Base-by-base conservation (phyloP, 2,113 vertebrate species). In the Neopipo cinnamomea region DNA sequence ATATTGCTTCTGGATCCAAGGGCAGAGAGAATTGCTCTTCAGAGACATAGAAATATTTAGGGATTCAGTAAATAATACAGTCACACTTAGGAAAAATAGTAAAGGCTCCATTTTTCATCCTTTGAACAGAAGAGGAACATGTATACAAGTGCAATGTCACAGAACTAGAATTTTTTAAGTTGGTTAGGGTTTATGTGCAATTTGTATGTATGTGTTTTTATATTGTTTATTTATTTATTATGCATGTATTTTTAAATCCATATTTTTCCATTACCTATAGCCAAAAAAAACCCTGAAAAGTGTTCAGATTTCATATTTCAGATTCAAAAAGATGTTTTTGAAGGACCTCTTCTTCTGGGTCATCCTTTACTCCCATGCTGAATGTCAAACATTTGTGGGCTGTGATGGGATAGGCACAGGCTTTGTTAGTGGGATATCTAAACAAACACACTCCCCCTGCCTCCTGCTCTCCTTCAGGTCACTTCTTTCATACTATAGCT, bases 341-440 rank as follows among this genome's bases (percentile, higher is more conserved):
- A 62, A 85, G 33, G 37, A 62, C 31, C 20, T 66, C 14, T 46
- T 91, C 27, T 14, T 35, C 46, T 37, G 8, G 31, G 35, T 78
- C 33, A 56, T 24, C 7, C 12, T 88, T 88, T 79, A 41, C 30
- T 94, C 23, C 46, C 3, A 2, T 4, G 33, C 5, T 18, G 16
- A 77, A 33, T n/a, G 13, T 68, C 55, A 41, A 46, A 80, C 0
- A 2, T 7, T 70, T 58, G 12, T 0, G 1, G 52, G 18, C 11
- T 77, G 28, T n/a, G n/a, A 70, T 53, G 37, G 18, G 46, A 71
- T 23, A 81, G 20, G 15, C 8, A 66, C 4, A 73, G 37, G 13
- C 5, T 67, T 84, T 35, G 4, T 31, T 67, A 35, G 21, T 22
- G 20, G 23, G 19, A 14, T 46, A 8, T 17, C 25, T 49, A 65